Evolutionary conservation across 64 coral and sea anemone genomes (phyloP).

Genomic region (Pocillopora verrucosa): DNA sequence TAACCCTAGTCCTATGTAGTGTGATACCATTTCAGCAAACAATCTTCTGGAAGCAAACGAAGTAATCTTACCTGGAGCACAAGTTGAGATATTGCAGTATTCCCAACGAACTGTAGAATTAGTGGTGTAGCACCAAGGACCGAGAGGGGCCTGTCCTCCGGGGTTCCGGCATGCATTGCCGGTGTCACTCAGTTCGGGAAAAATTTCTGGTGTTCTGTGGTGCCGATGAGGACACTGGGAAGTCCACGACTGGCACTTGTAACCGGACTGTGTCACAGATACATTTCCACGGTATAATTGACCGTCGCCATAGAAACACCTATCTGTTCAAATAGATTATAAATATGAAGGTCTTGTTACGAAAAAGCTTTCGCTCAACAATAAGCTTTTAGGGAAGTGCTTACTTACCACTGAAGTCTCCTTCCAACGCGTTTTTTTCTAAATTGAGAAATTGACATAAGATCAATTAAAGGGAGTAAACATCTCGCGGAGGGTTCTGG

Average conservation of each 20-base stretch:
- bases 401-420: not conserved
- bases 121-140: conserved; percentile 84
- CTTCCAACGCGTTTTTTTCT: not conserved
- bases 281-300: conserved; percentile 68
- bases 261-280: conserved; percentile 58
- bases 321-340: not conserved
- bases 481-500: too few relatives aligned
- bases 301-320: conserved; percentile 73
- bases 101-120: conserved; percentile 74
- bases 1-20: too few relatives aligned
- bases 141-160: conserved; percentile 68
- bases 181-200: conserved; percentile 60
- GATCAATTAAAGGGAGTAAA: not conserved
- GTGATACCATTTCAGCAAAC: too few relatives aligned
- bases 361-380: not conserved
- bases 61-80: not conserved
- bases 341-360: not conserved
- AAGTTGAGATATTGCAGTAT: conserved; percentile 43
- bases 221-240: conserved; percentile 76
- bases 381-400: not conserved
- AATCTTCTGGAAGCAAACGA: too few relatives aligned
- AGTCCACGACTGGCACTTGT: conserved; percentile 69
- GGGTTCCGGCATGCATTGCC: conserved; percentile 89
- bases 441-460: not conserved
- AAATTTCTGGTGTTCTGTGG: conserved; percentile 34